phyloP scores from a whole-genome alignment of 2,113 vertebrate species.

The Nestor notabilis region DNA sequence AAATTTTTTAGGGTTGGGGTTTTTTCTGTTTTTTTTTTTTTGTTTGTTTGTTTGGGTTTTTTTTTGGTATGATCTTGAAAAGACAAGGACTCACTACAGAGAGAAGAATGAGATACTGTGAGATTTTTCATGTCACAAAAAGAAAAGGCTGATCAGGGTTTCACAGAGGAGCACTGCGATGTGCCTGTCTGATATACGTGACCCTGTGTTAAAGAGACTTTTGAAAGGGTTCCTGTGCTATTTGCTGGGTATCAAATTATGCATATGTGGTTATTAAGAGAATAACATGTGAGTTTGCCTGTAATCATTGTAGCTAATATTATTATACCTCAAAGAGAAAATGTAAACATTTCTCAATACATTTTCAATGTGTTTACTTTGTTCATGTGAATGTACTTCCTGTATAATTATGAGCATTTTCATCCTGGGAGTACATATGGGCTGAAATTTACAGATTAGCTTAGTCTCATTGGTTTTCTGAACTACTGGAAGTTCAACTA shows the following conservation, averaged over 20 bases:
- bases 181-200: not conserved
- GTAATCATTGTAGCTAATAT: not conserved
- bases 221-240: not conserved
- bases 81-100: not conserved
- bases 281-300: slow-evolving; percentile 8
- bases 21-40: not conserved
- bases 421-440: not conserved
- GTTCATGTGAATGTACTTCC: slow-evolving; percentile 14
- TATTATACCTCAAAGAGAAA: slow-evolving; percentile 15
- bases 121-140: not conserved
- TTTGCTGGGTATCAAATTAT: slow-evolving; percentile 18
- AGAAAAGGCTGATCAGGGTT: not conserved
- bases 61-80: not conserved
- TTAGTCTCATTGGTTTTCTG: not conserved
- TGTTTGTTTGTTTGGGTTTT: not conserved
- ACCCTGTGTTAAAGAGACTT: not conserved
- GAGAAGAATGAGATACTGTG: not conserved
- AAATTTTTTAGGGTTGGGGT: not conserved
- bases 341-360: slow-evolving; percentile 20
- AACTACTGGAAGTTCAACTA: not conserved
- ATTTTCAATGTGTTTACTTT: slow-evolving; percentile 7
- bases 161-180: not conserved
- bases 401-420: slow-evolving; percentile 24
- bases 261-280: slow-evolving; percentile 14
- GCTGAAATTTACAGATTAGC: slow-evolving; percentile 11